Evolutionary conservation across 2,113 vertebrate species (phyloP), one percentile per base, ranked within the genome.

Genomic region (Coptodon bakossiorum): DNA sequence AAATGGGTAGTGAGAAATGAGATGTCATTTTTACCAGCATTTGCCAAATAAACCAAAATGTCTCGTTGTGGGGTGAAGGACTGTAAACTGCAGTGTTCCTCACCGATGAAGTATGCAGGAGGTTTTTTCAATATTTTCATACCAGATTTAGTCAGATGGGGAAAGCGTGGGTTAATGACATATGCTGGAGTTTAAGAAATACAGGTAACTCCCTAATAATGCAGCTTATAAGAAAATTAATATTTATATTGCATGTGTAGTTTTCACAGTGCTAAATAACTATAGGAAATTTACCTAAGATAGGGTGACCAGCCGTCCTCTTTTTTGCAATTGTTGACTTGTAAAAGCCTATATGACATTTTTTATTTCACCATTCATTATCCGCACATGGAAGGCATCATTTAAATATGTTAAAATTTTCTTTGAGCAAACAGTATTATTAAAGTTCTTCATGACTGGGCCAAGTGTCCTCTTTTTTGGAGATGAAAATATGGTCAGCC

Each of bases 1-100:
- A 85, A 88, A 73, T 17, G 85, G 34, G 87, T 14, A 79, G 50
- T 81, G 86, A 50, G 6, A 78, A 3, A 6, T 11, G 61, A 87
- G 83, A 88, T 84, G 90, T 92, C 38, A 19, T 57, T 86, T 83
- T 48, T 78, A 7, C 40, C 48, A 57, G 34, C 61, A 22, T 90
- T 83, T 43, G 76, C 85, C 48, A 84, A 93, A 92, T 85, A 88
- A 91, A 86, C 85, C 73, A 89, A 90, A 82, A 59, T 85, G 66
- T 1, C n/a, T 87, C 31, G 34, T 43, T 83, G 48, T 7, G 38
- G 80, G 81, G 2, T 54, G 53, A 53, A 80, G 71, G 50, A 43
- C 19, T 81, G 24, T 5, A 50, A 11, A 17, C 7, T 14, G 52
- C 19, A 81, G 86, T 38, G 34, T 66, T 38, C 19, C 34, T 38